Percentiles rank a stretch among this genome's conserved stretches.
Evolutionary conservation across 2,797 vertebrate genomes (phyloP).

Genomic region (Hydrocynus forskahlii): DNA sequence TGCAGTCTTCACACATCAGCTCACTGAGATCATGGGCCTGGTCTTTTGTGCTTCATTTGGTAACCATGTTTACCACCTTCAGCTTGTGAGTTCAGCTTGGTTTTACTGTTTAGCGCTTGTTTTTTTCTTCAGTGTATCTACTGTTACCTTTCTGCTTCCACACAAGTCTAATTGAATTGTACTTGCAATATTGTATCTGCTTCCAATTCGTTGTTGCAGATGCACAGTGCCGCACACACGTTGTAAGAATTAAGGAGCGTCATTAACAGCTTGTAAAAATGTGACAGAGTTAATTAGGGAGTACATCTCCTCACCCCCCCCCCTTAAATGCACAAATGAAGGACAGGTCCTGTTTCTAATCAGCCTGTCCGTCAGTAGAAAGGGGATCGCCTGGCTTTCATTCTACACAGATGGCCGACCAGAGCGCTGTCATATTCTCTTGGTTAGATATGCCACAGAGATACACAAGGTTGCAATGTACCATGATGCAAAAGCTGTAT

Average conservation of each 20-base stretch:
- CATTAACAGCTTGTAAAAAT: slow-evolving; percentile 62
- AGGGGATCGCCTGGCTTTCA: slow-evolving; percentile 48
- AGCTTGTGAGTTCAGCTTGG: not conserved
- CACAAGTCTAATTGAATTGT: slow-evolving; percentile 15
- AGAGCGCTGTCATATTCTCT: slow-evolving; percentile 32
- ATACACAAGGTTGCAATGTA: not conserved
- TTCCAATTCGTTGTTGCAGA: slow-evolving; percentile 46
- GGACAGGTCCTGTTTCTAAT: slow-evolving; percentile 62
- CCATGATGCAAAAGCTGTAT: not conserved
- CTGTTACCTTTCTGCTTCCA: not conserved
- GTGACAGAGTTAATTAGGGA: slow-evolving; percentile 60
- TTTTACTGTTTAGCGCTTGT: not conserved
- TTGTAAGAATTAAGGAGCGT: slow-evolving; percentile 52
- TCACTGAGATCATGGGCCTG: not conserved
- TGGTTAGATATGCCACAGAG: not conserved
- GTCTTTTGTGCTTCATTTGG: not conserved
- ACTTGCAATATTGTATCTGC: slow-evolving; percentile 44
- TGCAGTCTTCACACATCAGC: not conserved
- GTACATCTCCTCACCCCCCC: slow-evolving; percentile 46
- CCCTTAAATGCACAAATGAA: slow-evolving; percentile 35
- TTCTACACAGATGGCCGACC: slow-evolving; percentile 51
- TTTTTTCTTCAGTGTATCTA: not conserved
- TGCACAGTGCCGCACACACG: slow-evolving; percentile 29
- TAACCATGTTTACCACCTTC: not conserved
- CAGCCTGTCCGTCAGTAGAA: slow-evolving; percentile 44